These are phyloP conservation scores for Drosophila jambulina DNA, from an alignment of 1,140 invertebrate genomes.

Conservation along the genomic window DNA sequence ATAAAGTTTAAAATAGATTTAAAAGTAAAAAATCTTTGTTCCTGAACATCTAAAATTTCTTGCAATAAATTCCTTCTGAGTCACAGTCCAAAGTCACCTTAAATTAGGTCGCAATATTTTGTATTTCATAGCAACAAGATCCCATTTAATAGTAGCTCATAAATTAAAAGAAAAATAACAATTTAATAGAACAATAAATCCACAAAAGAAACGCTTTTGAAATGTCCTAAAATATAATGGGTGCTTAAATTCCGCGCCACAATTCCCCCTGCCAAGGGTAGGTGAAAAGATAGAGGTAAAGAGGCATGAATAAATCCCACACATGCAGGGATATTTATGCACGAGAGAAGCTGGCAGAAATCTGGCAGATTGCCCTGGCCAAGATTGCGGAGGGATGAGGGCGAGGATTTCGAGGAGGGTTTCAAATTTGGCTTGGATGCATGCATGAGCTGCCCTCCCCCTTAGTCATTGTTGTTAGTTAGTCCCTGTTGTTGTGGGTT, in stretches of 20 bases:
- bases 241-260: not conserved
- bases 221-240: not conserved
- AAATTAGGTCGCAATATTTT: not conserved
- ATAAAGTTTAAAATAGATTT: not conserved
- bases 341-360: conserved; percentile 46
- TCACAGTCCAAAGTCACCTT: not conserved
- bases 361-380: conserved; percentile 71
- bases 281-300: conserved; percentile 19
- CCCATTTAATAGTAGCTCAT: not conserved
- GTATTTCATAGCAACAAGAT: too few relatives aligned
- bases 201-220: not conserved
- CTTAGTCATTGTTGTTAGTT: conserved; percentile 21
- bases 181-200: conserved; percentile 5
- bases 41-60: not conserved
- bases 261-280: conserved; percentile 17
- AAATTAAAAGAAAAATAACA: not conserved
- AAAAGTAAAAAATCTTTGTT: not conserved
- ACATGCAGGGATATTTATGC: conserved; percentile 39
- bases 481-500: conserved; percentile 22
- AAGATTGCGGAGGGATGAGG: conserved; percentile 51
- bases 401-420: conserved; percentile 10
- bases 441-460: conserved; percentile 11
- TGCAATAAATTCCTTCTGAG: not conserved
- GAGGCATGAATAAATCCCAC: conserved; percentile 70
- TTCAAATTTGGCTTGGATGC: not conserved